Evolutionary conservation across 2,888 invertebrate species (phyloP).

Genomic region (Atethmia centrago): DNA sequence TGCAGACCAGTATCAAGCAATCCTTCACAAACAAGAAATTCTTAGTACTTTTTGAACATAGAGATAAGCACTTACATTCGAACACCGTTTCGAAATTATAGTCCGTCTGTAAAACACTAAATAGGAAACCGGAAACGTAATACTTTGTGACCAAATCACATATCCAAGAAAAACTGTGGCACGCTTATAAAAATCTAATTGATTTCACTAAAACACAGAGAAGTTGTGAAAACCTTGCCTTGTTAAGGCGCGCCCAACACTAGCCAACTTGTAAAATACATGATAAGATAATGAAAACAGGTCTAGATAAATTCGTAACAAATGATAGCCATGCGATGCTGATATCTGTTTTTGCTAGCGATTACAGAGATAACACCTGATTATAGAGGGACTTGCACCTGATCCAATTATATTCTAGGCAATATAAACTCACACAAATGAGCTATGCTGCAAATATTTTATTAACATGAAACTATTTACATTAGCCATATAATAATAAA

Average conservation of each 20-base stretch:
- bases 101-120: conserved; percentile 40
- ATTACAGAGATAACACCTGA: conserved; percentile 84
- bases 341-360: conserved; percentile 83
- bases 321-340: conserved; percentile 78
- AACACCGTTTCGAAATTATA: conserved; percentile 32
- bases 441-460: not conserved
- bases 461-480: not conserved
- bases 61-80: conserved; percentile 66
- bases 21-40: conserved; percentile 15
- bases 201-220: conserved; percentile 43
- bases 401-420: conserved; percentile 39
- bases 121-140: conserved; percentile 40
- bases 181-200: conserved; percentile 30
- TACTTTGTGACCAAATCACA: conserved; percentile 45
- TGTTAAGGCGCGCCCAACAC: conserved; percentile 76
- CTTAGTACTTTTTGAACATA: conserved; percentile 11
- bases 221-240: conserved; percentile 56
- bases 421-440: conserved; percentile 24
- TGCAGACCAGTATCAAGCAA: conserved; percentile 9
- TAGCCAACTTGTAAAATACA: conserved; percentile 82
- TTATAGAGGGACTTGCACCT: conserved; percentile 74
- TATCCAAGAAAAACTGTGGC: conserved; percentile 40
- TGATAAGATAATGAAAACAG: conserved; percentile 89
- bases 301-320: conserved; percentile 89
- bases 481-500: too few relatives aligned